Conservation (phyloP, 2,888 invertebrate species). For the Baccha elongata region DNA sequence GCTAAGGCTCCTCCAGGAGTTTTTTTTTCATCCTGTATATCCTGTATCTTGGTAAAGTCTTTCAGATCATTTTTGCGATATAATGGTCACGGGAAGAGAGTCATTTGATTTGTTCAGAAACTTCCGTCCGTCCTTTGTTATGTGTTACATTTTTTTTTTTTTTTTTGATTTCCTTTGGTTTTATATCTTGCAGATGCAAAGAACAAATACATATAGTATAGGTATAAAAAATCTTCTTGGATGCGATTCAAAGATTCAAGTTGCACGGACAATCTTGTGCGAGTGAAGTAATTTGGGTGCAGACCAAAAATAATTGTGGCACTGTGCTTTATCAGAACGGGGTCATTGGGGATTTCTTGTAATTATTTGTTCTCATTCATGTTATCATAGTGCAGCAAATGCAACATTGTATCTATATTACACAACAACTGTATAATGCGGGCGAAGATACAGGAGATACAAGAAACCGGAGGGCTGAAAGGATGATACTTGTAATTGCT, state of each 20-base stretch:
- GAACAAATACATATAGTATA: slow-evolving; percentile 28
- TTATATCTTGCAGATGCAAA: slow-evolving; percentile 43
- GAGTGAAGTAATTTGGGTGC: slow-evolving; percentile 73
- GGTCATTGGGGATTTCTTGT: slow-evolving; percentile 68
- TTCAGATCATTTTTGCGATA: slow-evolving; percentile 65
- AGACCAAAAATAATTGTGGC: slow-evolving; percentile 70
- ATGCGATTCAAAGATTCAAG: slow-evolving; percentile 68
- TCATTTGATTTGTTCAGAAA: slow-evolving; percentile 72
- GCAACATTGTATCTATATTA: neutral
- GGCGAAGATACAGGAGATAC: neutral
- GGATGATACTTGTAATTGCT: slow-evolving; percentile 59
- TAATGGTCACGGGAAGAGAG: slow-evolving; percentile 72
- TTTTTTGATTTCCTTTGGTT: slow-evolving; percentile 15
- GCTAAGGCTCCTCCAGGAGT: slow-evolving; percentile 20
- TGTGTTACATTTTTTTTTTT: slow-evolving; percentile 31
- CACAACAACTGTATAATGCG: neutral
- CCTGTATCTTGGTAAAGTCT: neutral
- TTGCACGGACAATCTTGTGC: slow-evolving; percentile 62
- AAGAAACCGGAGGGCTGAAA: neutral
- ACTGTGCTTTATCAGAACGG: slow-evolving; percentile 48
- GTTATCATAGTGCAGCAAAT: slow-evolving; percentile 45
- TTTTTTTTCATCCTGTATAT: slow-evolving; percentile 17
- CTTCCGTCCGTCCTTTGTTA: slow-evolving; percentile 66
- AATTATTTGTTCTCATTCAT: slow-evolving; percentile 69
- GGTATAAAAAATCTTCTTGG: slow-evolving; percentile 47